Evolutionary conservation across 2,113 vertebrate species (phyloP), one percentile per base, ranked within the genome.

Genomic region (Martes martes): DNA sequence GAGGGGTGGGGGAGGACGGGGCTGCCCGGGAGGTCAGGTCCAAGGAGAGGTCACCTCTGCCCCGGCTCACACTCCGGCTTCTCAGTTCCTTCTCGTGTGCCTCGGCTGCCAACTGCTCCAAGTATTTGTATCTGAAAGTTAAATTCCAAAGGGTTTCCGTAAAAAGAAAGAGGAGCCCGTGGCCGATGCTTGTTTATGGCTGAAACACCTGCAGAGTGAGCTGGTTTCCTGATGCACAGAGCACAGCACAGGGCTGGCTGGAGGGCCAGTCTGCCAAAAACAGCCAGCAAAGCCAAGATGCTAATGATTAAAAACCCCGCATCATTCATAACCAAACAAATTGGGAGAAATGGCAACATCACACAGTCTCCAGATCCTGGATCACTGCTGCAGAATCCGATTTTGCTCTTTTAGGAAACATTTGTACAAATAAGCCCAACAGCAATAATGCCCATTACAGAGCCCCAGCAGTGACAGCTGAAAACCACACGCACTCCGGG

Each of bases 91-190:
- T 99, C 97, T 99, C 99, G 65, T 99, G 99, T 42, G 99, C 99
- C 98, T 99, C 99, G 0, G 99, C 99, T 97, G 99, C 99, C 87
- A 99, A 97, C 94, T 99, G 99, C 98, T 99, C 99, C 98, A 99
- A 99, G 95, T 99, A 99, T 98, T 99, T 99, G 99, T 99, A 99
- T 99, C 99, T 99, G 99, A 98, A 99, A 98, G 98, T 98, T 97
- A 99, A 99, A 99, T 99, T 99, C 99, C 99, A 99, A 98, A 99
- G 97, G 97, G 98, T 98, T 99, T 99, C 98, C 98, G 98, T 99
- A 98, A 98, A 98, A 99, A 99, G 97, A 98, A 98, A 98, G 98
- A 98, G 98, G 97, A 98, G 98, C 94, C 96, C 74, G 94, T 98
- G 98, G 97, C 94, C 94, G 98, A 96, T 95, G 98, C 98, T 98